phyloP scores from a whole-genome alignment of 2,888 invertebrate genomes.

The Drosophila barbarae region DNA sequence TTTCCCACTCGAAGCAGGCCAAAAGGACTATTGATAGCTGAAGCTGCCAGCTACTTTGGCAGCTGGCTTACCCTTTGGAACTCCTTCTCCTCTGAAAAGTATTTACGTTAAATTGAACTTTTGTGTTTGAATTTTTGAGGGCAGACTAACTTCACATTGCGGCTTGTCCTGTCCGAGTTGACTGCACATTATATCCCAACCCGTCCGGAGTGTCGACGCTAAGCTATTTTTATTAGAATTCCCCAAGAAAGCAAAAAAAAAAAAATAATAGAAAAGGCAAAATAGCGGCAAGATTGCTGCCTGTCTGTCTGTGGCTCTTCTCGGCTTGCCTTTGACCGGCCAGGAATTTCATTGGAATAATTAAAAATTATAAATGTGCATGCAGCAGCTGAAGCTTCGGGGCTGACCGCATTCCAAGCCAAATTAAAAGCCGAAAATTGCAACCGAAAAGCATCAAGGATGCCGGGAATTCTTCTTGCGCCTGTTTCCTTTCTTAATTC shows the following conservation, averaged over 20 bases:
- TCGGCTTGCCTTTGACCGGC: slow-evolving; percentile 27
- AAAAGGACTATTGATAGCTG: slow-evolving; percentile 51
- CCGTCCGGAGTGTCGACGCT: slow-evolving; percentile 52
- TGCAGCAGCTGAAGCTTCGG: slow-evolving; percentile 22
- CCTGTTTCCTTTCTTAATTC: not conserved
- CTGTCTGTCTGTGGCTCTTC: slow-evolving; percentile 21
- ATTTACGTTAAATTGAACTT: slow-evolving; percentile 69
- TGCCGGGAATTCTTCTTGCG: slow-evolving; percentile 13
- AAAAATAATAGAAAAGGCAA: not conserved
- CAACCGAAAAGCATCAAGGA: slow-evolving; percentile 36
- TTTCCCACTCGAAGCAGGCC: slow-evolving; percentile 41
- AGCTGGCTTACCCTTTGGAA: slow-evolving; percentile 45
- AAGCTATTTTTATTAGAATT: slow-evolving; percentile 67
- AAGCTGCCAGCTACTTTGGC: slow-evolving; percentile 47
- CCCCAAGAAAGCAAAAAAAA: slow-evolving; percentile 13
- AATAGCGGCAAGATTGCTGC: slow-evolving; percentile 8
- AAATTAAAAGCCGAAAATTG: slow-evolving; percentile 57
- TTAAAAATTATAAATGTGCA: slow-evolving; percentile 65
- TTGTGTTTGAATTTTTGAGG: slow-evolving; percentile 49
- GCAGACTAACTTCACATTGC: slow-evolving; percentile 37
- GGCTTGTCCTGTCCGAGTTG: slow-evolving; percentile 38
- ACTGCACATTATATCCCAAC: slow-evolving; percentile 34
- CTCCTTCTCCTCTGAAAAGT: slow-evolving; percentile 40
- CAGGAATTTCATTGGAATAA: slow-evolving; percentile 52
- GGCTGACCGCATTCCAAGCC: slow-evolving; percentile 61